Conservation (phyloP, 2,113 vertebrate genomes). For the Chloropsis cyanopogon region DNA sequence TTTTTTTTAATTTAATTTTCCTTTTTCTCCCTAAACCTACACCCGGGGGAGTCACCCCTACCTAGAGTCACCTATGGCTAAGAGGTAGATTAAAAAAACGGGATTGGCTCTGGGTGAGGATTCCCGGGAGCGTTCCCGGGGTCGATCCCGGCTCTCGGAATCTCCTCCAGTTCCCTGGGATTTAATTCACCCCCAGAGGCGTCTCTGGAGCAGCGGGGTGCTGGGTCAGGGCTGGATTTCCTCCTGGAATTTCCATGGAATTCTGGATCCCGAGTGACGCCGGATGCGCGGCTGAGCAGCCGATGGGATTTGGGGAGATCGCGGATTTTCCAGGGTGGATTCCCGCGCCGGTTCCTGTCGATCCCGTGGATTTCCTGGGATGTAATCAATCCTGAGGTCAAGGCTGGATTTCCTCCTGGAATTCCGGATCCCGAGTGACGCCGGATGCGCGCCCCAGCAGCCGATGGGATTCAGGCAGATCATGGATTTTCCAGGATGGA, state of each 20-base stretch:
- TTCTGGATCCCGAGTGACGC: too few species aligned
- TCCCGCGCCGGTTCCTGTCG: not conserved
- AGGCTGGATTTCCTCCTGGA: not conserved
- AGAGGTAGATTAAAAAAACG: slow-evolving; percentile 90
- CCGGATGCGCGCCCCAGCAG: too few species aligned
- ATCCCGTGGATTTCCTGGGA: not conserved
- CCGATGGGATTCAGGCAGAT: accelerated
- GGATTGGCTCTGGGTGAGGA: slow-evolving; percentile 10
- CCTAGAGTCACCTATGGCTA: slow-evolving; percentile 83
- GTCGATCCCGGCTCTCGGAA: too few species aligned
- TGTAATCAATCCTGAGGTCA: too few species aligned
- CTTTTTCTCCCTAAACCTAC: slow-evolving; percentile 81
- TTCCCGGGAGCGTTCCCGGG: not conserved
- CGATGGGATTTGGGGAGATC: too few species aligned
- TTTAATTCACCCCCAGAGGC: too few species aligned
- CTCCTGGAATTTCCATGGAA: too few species aligned
- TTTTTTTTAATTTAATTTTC: not conserved
- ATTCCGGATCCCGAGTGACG: not conserved
- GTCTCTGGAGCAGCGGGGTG: too few species aligned
- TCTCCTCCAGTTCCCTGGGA: too few species aligned
- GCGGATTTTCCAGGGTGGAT: too few species aligned
- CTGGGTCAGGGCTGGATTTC: not conserved
- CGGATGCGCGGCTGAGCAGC: too few species aligned
- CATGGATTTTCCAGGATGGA: not conserved
- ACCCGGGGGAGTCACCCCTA: slow-evolving; percentile 86